These are phyloP conservation scores for Hemistola chrysoprasaria DNA, from an alignment of 2,888 invertebrate species.

Conservation along the genomic window DNA sequence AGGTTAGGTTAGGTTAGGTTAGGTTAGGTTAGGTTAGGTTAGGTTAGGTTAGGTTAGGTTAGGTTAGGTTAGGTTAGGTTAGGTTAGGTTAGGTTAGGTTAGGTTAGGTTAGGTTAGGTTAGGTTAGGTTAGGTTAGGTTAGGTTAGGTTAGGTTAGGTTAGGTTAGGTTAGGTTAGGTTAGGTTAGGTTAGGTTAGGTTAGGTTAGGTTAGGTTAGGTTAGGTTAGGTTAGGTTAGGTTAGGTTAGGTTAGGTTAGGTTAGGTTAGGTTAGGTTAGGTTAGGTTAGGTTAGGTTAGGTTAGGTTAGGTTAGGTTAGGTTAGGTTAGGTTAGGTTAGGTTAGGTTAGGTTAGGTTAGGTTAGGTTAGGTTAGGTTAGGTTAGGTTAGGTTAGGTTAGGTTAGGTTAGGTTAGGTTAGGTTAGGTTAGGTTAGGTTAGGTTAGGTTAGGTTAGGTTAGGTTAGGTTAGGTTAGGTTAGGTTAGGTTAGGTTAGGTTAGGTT, in stretches of 20 bases:
- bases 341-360: too few species aligned
- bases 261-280: neutral
- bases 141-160: conserved; percentile 8
- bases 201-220: conserved; percentile 7
- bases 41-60: conserved; percentile 13
- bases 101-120: conserved; percentile 8
- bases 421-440: too few species aligned
- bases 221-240: conserved; percentile 1
- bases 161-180: conserved; percentile 8
- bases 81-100: conserved; percentile 16
- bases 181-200: conserved; percentile 3
- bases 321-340: too few species aligned
- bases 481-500: too few species aligned
- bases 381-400: too few species aligned
- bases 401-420: too few species aligned
- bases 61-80: conserved; percentile 15
- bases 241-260: neutral
- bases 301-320: too few species aligned
- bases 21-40: conserved; percentile 19
- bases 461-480: too few species aligned
- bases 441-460: too few species aligned
- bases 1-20: conserved; percentile 16
- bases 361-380: too few species aligned
- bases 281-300: neutral
- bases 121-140: conserved; percentile 6